Evolutionary conservation across 2,888 invertebrate species (phyloP).

Genomic region (Caenorhabditis macrosperma): DNA sequence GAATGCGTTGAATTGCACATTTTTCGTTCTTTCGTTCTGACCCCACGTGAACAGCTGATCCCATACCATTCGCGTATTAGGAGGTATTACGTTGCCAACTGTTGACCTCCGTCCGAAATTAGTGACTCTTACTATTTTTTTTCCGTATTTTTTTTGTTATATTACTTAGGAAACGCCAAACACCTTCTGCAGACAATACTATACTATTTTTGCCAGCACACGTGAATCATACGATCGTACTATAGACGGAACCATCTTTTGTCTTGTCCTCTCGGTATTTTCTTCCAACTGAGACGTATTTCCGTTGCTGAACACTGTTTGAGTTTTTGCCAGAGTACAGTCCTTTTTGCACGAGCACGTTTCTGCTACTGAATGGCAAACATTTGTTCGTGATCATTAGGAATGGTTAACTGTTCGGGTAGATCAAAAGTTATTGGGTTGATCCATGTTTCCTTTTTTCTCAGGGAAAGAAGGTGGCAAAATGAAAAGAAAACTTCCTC

Average conservation of each 20-base stretch:
- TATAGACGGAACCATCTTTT: conserved; percentile 15
- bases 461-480: background rate
- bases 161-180: background rate
- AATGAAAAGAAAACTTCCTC: conserved; percentile 11
- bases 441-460: no score
- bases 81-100: conserved; percentile 7
- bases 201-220: conserved; percentile 9
- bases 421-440: conserved; percentile 8
- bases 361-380: conserved; percentile 32
- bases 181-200: background rate
- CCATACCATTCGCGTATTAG: conserved; percentile 23
- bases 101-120: conserved; percentile 16
- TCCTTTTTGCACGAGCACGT: conserved; percentile 13
- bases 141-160: background rate
- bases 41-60: background rate
- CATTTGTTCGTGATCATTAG: conserved; percentile 40
- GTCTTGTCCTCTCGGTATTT: background rate
- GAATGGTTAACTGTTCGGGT: background rate
- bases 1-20: background rate
- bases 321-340: background rate
- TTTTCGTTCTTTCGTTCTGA: background rate
- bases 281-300: background rate
- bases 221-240: conserved; percentile 36
- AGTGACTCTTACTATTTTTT: background rate
- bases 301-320: background rate